These are phyloP conservation scores for Rhabditophanes sp. DNA, from an alignment of 2,888 invertebrate genomes.

Conservation along the genomic window DNA sequence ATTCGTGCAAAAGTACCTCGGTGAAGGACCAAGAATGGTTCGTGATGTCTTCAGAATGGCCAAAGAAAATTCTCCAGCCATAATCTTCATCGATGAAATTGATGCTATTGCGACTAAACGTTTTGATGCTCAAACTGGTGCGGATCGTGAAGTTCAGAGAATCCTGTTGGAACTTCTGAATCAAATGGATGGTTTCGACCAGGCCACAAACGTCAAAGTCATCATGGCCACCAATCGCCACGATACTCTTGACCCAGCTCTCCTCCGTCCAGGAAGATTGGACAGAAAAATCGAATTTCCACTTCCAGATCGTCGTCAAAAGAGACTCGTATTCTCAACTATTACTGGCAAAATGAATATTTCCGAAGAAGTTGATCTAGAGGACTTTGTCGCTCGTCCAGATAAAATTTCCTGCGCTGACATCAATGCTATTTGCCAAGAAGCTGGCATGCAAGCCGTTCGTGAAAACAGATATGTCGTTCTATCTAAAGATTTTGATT, in stretches of 20 bases:
- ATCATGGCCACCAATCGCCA: conserved; percentile 94
- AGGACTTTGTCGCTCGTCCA: conserved; percentile 93
- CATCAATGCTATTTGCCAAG: conserved; percentile 98
- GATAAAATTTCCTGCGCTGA: conserved; percentile 98
- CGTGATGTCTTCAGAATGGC: conserved; percentile 94
- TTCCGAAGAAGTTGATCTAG: conserved; percentile 88
- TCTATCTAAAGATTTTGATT: conserved; percentile 94
- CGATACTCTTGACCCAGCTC: conserved; percentile 93
- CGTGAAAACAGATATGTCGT: conserved; percentile 97
- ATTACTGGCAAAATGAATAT: conserved; percentile 92
- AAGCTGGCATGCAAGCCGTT: conserved; percentile 99
- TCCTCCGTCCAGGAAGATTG: conserved; percentile 79
- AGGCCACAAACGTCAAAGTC: conserved; percentile 94
- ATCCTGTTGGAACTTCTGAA: conserved; percentile 87
- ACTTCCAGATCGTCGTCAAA: conserved; percentile 70
- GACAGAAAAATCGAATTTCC: conserved; percentile 96
- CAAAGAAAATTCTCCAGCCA: conserved; percentile 95
- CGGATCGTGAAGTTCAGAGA: conserved; percentile 65
- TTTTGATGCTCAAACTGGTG: conserved; percentile 44
- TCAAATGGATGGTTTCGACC: conserved; percentile 99
- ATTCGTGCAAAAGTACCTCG: conserved; percentile 96
- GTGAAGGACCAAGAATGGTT: conserved; percentile 97
- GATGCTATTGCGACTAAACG: conserved; percentile 98
- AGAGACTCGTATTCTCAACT: conserved; percentile 89
- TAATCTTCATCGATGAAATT: conserved; percentile 98